Conservation (phyloP, 2,797 vertebrate species). For the Tragelaphus eurycerus region DNA sequence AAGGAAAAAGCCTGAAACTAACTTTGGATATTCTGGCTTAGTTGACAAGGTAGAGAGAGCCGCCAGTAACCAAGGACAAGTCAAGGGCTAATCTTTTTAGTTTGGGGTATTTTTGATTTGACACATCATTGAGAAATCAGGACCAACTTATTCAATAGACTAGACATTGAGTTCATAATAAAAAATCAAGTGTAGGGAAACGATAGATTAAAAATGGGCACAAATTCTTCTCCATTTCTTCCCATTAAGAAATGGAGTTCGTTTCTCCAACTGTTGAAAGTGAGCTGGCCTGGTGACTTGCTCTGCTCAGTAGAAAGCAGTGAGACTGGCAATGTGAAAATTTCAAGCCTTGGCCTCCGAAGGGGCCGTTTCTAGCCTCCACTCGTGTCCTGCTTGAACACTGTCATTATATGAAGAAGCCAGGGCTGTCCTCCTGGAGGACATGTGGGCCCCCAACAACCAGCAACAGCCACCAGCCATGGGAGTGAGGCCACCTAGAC, state of each 20-base stretch:
- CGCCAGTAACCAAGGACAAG: not conserved
- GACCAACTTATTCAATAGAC: not conserved
- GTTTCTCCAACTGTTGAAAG: not conserved
- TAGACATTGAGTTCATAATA: not conserved
- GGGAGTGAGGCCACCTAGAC: not conserved
- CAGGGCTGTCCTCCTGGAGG: not conserved
- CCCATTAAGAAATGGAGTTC: not conserved
- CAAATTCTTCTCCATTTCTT: not conserved
- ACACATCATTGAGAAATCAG: not conserved
- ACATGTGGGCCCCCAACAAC: too few species aligned
- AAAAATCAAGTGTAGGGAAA: not conserved
- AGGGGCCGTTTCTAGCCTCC: not conserved
- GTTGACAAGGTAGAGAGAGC: not conserved
- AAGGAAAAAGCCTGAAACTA: not conserved
- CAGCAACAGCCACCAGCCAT: not conserved
- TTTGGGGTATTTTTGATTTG: not conserved
- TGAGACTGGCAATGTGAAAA: not conserved
- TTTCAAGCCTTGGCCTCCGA: too few species aligned
- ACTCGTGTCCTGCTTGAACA: not conserved
- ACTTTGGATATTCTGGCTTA: not conserved
- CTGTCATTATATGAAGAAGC: not conserved
- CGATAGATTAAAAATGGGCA: not conserved
- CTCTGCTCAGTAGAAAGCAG: not conserved
- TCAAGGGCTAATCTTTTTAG: not conserved
- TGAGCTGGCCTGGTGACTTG: not conserved